Evolutionary conservation across 2,888 invertebrate genomes (phyloP).

Genomic region (Drosophila melanosoma): DNA sequence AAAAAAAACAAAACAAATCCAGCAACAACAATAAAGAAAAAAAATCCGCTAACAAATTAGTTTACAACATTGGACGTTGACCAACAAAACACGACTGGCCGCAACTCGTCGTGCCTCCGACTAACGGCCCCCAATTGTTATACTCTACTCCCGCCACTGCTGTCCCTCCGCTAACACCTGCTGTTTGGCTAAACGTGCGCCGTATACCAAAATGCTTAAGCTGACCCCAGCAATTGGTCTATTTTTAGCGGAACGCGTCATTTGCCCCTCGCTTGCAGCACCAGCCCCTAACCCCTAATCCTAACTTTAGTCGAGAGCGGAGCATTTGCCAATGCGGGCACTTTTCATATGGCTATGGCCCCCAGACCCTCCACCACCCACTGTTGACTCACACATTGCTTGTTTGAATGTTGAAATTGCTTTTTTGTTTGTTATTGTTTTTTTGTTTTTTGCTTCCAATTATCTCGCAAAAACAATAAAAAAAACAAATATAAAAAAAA

Average conservation of each 20-base stretch:
- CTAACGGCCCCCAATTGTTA: slow-evolving; percentile 33
- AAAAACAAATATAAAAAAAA: neutral
- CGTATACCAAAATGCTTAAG: slow-evolving; percentile 58
- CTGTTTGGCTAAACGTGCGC: slow-evolving; percentile 58
- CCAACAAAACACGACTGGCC: slow-evolving; percentile 58
- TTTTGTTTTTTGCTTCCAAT: neutral
- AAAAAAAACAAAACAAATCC: slow-evolving; percentile 16
- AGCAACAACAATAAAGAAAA: slow-evolving; percentile 7
- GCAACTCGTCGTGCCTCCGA: slow-evolving; percentile 32
- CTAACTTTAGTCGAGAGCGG: slow-evolving; percentile 7
- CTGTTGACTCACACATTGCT: slow-evolving; percentile 56
- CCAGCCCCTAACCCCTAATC: slow-evolving; percentile 1
- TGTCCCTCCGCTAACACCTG: slow-evolving; percentile 3
- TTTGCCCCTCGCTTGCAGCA: slow-evolving; percentile 20
- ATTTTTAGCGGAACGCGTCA: slow-evolving; percentile 68
- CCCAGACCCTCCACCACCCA: neutral
- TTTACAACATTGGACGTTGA: slow-evolving; percentile 71
- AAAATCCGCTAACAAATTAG: slow-evolving; percentile 21
- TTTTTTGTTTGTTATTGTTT: slow-evolving; percentile 18
- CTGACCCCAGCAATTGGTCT: slow-evolving; percentile 51
- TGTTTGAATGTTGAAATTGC: slow-evolving; percentile 52
- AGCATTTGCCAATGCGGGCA: slow-evolving; percentile 45
- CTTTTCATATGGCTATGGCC: slow-evolving; percentile 39
- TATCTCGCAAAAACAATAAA: slow-evolving; percentile 1
- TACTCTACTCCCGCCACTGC: neutral